Base-by-base conservation (phyloP, 1,140 invertebrate species). In the Hycleus cichorii region DNA sequence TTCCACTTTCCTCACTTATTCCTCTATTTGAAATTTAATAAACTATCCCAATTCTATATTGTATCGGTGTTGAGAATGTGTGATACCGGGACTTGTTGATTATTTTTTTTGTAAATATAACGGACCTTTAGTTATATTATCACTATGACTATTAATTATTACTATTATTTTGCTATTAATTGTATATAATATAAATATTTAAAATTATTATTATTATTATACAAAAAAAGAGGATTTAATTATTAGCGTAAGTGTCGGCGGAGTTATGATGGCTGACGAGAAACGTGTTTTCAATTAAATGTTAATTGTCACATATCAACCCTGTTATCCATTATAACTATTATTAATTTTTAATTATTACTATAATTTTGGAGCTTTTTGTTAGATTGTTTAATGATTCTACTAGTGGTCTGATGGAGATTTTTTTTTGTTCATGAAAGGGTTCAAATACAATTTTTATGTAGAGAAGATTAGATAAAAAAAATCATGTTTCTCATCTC, bases 401-500 rank as follows among this genome's bases (percentile, higher is more conserved):
- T 39, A 11, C 4, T 5, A 38, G 32, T 32, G 18, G n/a, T 44
- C 11, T 26, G 42, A 39, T 10, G 4, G 9, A 46, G 12, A 38
- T 18, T 18, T 18, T 12, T 12, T 18, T 18, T 18, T 18, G 18
- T 18, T 18, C 18, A 3, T 32, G 32, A 32, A 32, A 32, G 4
- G 32, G 4, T 5, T 5, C 32, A 32, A 32, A 32, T 5, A 32
- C 32, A 32, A 32, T 4, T 32, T 32, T 4, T 4, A 32, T 32
- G 7, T 32, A 32, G 32, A 7, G 1, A 32, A 32, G 3, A n/a
- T 43, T 49, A 18, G 46, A 26, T 5, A 32, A 4, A 32, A n/a
- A 32, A 32, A 32, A 58, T 64, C 54, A 59, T 57, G 59, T 64
- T 70, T 71, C 69, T 70, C 67, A 65, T 66, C 58, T 64, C 62